Evolutionary conservation across 2,888 invertebrate species (phyloP), one percentile per base, ranked within the genome.

Genomic region (Lasiommata megera): DNA sequence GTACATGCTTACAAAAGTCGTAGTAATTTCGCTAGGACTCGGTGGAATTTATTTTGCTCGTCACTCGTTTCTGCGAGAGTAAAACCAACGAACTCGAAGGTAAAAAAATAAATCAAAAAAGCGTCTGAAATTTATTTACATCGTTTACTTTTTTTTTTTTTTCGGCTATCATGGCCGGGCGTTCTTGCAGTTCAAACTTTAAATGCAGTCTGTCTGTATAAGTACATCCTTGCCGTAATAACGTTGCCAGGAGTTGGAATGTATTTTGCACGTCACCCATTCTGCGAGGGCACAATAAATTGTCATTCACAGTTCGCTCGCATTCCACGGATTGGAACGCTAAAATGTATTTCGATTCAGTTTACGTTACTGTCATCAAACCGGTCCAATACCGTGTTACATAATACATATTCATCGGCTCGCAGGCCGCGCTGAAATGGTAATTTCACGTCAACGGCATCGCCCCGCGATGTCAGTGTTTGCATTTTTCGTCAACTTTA

Each of bases 361-460:
- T 66, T 67, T 63, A 62, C 65, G 71, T 76, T 65, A 69, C 64
- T 77, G 76, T 75, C 75, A 78, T 81, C 76, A 79, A 79, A 78
- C 72, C 77, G 74, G 74, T 75, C 78, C 74, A 76, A 82, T 80
- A 79, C 76, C 73, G 70, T 70, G 77, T 81, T 61, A 59, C 56
- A 62, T 60, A 63, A 68, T 85, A 84, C 83, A 87, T 86, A 87
- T 87, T 86, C 82, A 88, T 86, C 79, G 78, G 78, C 74, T 77
- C 76, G 79, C 80, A 79, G 84, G 79, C 80, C 72, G 79, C 70
- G 74, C 73, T 69, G 80, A 77, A 85, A 88, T 88, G 84, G 79
- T 84, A 87, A 88, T 88, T 82, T 79, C 76, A 73, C 77, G 80
- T 84, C 86, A 82, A 82, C 87, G 82, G 78, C 81, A 74, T 73